Base-by-base conservation (phyloP, 2,113 vertebrate genomes). In the Numenius arquata region DNA sequence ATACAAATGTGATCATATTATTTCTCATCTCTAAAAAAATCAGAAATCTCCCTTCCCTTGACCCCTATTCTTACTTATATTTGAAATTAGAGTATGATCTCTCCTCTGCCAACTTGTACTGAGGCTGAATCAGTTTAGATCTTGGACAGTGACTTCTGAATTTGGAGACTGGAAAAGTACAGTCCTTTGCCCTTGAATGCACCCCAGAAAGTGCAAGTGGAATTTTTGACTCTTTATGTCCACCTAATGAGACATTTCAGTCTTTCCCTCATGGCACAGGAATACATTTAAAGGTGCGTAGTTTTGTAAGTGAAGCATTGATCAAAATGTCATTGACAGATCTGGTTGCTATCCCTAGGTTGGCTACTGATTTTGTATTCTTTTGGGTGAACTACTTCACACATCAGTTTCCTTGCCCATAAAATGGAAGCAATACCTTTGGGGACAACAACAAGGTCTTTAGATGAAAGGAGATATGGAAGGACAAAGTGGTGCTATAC, bases 131-230 rank as follows among this genome's bases (percentile, higher is more conserved):
- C 59, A 47, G 36, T 50, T 83, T 32, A 72, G 34, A 6, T 17
- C 32, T 85, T 76, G 48, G 30, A 15, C 23, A 34, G 22, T 9
- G 25, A 22, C 27, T 70, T 82, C 34, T 88, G 47, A n/a, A 11
- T 65, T 56, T 79, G 50, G 15, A 53, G 18, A 7, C 5, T 41
- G 15, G 30, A 23, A 27, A 29, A 48, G 12, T 27, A 12, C 1
- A 1, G 3, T n/a, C 19, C 20, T 63, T 86, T 59, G 26, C 11
- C 34, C 7, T 27, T 34, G 36, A 36, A 14, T 0, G 1, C 40
- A 38, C 1, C 7, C 9, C 4, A 1, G 52, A 68, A 81, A 38
- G 23, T 9, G 14, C 21, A 86, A 76, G 21, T 74, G 34, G 18
- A 70, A 47, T 75, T 90, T 94, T 29, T 74, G 40, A 41, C 15